Base-by-base conservation (phyloP, 2,888 invertebrate species). In the Dimorphilus gyrociliatus region DNA sequence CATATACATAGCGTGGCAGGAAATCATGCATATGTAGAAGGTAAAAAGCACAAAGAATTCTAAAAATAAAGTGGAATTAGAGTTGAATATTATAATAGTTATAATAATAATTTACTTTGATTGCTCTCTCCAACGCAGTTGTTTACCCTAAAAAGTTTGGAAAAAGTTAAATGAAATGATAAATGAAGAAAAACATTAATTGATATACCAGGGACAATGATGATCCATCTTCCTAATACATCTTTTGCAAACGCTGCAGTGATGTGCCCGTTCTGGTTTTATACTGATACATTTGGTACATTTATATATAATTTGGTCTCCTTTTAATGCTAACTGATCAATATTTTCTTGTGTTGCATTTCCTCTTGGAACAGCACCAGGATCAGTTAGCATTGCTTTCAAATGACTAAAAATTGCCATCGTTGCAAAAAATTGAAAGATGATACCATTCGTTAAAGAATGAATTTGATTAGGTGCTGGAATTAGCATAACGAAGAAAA, bases 71-170 rank as follows among this genome's bases (percentile, higher is more conserved):
- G n/a, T 21, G 10, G n/a, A 10, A 21, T n/a, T 21, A n/a, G 10
- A 21, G 10, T 10, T n/a, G n/a, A 21, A 21, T 21, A 21, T n/a
- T 10, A n/a, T 10, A n/a, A 21, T 21, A n/a, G 21, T 21, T 10
- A 10, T 21, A 8, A 21, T 8, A n/a, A 10, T n/a, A 21, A 10
- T 21, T 21, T 21, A 21, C 8, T 21, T 69, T 99, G 97, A 69
- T 99, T 99, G 57, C 81, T 85, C 65, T 94, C 94, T 14, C 97
- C 97, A 2, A 97, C 90, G 64, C 97, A 97, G 62, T 97, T 97
- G 60, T 97, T 97, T 6, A 97, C 82, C 90, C n/a, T n/a, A n/a
- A n/a, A n/a, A n/a, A n/a, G n/a, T n/a, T n/a, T n/a, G n/a, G n/a
- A n/a, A n/a, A n/a, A n/a, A n/a, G n/a, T n/a, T n/a, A n/a, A n/a